Percentiles rank a stretch among this genome's conserved stretches.
phyloP scores from a whole-genome alignment of 2,113 vertebrate genomes.

The Natator depressus region DNA sequence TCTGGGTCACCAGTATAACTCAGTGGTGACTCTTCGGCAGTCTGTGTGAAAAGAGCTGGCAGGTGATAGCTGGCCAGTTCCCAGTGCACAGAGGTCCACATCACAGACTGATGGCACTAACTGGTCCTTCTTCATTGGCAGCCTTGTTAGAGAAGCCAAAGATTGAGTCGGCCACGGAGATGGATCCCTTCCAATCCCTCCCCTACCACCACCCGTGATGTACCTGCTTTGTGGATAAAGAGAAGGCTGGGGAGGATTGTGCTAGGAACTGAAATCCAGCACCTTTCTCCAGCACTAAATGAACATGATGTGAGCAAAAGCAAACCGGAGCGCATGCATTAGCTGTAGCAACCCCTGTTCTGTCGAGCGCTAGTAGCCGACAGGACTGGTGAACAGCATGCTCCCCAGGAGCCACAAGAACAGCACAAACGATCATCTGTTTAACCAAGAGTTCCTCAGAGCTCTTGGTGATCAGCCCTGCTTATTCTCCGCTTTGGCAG shows the following conservation, averaged over 20 bases:
- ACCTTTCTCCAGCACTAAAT: neutral
- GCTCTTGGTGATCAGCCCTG: accelerated
- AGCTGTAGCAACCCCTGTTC: neutral
- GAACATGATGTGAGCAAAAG: neutral
- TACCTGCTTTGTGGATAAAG: neutral
- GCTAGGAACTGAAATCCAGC: neutral
- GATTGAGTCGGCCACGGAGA: neutral
- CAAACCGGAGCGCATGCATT: neutral
- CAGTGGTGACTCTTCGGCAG: neutral
- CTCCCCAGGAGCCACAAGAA: neutral
- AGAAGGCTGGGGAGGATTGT: neutral
- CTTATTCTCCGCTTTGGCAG: neutral
- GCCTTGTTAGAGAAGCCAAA: neutral
- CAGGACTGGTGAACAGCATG: accelerated
- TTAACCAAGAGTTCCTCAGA: neutral
- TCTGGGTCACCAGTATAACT: neutral
- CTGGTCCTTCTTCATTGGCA: neutral
- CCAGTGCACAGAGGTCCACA: neutral
- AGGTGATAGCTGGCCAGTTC: neutral
- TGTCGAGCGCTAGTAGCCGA: neutral
- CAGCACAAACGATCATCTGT: neutral
- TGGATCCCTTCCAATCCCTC: neutral
- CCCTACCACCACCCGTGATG: neutral
- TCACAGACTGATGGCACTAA: neutral
- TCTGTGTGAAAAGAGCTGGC: neutral